These are phyloP conservation scores for Leptinotarsa defecta DNA, from an alignment of 1,140 invertebrate species.

Conservation along the genomic window DNA sequence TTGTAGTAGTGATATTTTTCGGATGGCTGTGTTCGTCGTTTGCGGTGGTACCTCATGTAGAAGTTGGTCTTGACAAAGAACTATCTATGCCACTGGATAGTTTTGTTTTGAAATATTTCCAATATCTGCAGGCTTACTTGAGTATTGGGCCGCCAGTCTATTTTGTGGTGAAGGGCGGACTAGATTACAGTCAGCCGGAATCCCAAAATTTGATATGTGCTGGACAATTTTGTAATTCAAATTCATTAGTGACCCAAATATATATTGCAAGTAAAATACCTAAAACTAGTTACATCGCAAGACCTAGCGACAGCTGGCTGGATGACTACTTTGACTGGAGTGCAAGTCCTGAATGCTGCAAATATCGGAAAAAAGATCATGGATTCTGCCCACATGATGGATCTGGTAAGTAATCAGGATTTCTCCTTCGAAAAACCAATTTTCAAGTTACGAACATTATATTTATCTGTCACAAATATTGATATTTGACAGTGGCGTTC, in stretches of 20 bases:
- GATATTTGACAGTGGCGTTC: too few species aligned
- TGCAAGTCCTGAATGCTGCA: slow-evolving; percentile 64
- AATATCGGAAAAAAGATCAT: slow-evolving; percentile 60
- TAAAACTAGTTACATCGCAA: slow-evolving; percentile 82
- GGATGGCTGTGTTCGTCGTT: slow-evolving; percentile 89
- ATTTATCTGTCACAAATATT: too few species aligned
- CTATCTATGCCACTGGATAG: slow-evolving; percentile 97
- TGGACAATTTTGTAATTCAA: slow-evolving; percentile 73
- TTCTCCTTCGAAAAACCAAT: too few species aligned
- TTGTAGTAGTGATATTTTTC: slow-evolving; percentile 84
- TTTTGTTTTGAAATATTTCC: slow-evolving; percentile 91
- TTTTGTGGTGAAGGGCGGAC: slow-evolving; percentile 87
- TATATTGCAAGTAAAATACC: slow-evolving; percentile 72
- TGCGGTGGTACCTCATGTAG: slow-evolving; percentile 83
- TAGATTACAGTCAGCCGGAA: slow-evolving; percentile 74
- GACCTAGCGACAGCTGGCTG: slow-evolving; percentile 92
- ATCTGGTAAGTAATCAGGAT: neutral
- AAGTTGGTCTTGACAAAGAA: slow-evolving; percentile 94
- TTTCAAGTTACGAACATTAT: too few species aligned
- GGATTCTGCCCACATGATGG: slow-evolving; percentile 72
- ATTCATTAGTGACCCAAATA: slow-evolving; percentile 85
- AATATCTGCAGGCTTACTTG: slow-evolving; percentile 82
- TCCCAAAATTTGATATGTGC: slow-evolving; percentile 89
- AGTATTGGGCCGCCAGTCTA: slow-evolving; percentile 94
- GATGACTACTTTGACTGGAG: slow-evolving; percentile 97